A percentile compares a stretch with the other conserved stretches of the same genome.
phyloP scores from a whole-genome alignment of 2,113 vertebrate species.

The Tetraodon nigroviridis region DNA sequence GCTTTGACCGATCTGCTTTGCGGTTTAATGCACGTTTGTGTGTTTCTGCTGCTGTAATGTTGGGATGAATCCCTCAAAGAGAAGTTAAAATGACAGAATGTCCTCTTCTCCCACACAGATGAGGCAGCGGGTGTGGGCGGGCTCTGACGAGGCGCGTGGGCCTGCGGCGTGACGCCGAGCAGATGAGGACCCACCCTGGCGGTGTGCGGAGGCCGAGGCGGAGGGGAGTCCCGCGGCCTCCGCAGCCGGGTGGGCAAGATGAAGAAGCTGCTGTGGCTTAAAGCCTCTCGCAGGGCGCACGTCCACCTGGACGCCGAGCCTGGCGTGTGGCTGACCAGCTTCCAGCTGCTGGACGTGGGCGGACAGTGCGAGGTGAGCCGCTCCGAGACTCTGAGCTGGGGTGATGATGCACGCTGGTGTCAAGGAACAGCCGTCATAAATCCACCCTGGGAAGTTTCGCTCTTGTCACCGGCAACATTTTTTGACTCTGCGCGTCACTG shows the following conservation, averaged over 20 bases:
- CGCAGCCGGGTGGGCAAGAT: slow-evolving; percentile 57
- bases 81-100: background rate
- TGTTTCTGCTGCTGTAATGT: too few species aligned
- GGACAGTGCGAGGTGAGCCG: slow-evolving; percentile 54
- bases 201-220: slow-evolving; percentile 43
- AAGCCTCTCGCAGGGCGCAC: slow-evolving; percentile 25
- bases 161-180: slow-evolving; percentile 33
- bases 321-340: slow-evolving; percentile 71
- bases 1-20: too few species aligned
- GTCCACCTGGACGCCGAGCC: slow-evolving; percentile 54
- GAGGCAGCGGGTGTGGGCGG: slow-evolving; percentile 48
- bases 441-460: slow-evolving; percentile 2
- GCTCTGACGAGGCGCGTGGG: slow-evolving; percentile 37
- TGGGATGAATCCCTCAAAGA: too few species aligned
- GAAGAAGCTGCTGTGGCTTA: slow-evolving; percentile 60
- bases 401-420: background rate
- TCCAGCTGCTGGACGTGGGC: slow-evolving; percentile 62
- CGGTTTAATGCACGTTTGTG: too few species aligned
- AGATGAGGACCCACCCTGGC: slow-evolving; percentile 60
- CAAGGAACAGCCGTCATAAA: background rate
- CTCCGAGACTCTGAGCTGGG: too few species aligned
- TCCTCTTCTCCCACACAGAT: slow-evolving; percentile 40
- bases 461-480: slow-evolving; percentile 3
- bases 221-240: slow-evolving; percentile 45
- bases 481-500: background rate